Base-by-base conservation (phyloP, 2,888 invertebrate species). In the Belgica antarctica region DNA sequence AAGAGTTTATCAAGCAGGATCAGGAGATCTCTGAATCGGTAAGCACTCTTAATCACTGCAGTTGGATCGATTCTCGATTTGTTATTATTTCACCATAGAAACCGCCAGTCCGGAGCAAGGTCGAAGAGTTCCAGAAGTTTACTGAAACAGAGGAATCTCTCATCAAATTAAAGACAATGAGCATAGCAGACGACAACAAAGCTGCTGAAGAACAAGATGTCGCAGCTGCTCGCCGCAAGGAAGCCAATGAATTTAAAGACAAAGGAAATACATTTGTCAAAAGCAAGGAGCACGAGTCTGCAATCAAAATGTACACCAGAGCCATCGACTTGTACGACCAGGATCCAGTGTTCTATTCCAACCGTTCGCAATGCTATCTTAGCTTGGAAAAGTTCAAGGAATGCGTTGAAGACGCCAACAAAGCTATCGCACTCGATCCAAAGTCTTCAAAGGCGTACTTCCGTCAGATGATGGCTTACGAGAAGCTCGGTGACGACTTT, bases 351-450 rank as follows among this genome's bases (percentile, higher is more conserved):
- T 90, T 90, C 76, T 93, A 86, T 75, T 92, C 93, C 0, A 96
- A 96, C 78, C 83, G 96, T 74, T 95, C 93, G 1, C 83, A 95
- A 69, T 96, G 96, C 74, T 86, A 89, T 72, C 81, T 96, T 8
- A 94, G 92, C 79, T 84, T 87, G 74, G 85, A 90, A 73, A 87
- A 87, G 92, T 94, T 81, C 78, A 72, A 74, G 7, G 74, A 75
- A 70, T 79, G 78, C 59, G 76, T 78, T 65, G 83, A 84, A 0
- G 96, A 96, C 78, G 95, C 95, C 76, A 87, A 88, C 0, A 82
- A 84, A 70, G 93, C 96, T 0, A 80, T 96, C 1, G 83, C 86
- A 71, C 80, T 94, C 4, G 92, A 96, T 77, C 83, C 85, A 0
- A 84, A 84, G 0, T 94, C 94, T 74, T 87, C 90, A 0, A 96